phyloP scores from a whole-genome alignment of 2,113 vertebrate species.

The Vidua chalybeata region DNA sequence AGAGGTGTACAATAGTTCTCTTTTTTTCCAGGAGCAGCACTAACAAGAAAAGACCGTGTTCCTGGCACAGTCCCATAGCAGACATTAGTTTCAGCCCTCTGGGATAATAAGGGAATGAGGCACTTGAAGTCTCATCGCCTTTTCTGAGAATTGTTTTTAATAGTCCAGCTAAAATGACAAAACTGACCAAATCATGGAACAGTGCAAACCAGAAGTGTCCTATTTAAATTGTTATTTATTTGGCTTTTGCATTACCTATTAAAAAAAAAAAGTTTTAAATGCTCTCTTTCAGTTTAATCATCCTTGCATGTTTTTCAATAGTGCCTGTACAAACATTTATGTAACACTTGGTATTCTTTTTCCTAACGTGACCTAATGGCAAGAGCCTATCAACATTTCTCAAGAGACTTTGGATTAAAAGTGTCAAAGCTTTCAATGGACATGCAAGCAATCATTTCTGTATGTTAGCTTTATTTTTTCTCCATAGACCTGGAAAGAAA shows the following conservation, averaged over 20 bases:
- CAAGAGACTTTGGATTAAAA: background rate
- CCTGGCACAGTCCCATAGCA: conserved; percentile 50
- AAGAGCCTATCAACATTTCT: background rate
- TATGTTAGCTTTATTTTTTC: background rate
- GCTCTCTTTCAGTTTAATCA: background rate
- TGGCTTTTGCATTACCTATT: background rate
- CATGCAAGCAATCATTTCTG: background rate
- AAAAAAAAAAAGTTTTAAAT: background rate
- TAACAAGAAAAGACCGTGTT: conserved; percentile 55
- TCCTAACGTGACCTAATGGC: background rate
- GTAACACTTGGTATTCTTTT: background rate
- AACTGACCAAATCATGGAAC: background rate
- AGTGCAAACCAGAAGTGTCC: background rate
- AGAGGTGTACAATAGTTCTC: conserved; percentile 42
- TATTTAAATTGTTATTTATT: background rate
- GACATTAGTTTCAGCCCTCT: conserved; percentile 50
- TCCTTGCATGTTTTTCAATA: background rate
- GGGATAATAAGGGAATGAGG: conserved; percentile 27
- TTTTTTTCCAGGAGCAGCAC: background rate
- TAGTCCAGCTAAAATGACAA: background rate
- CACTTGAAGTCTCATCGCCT: conserved; percentile 13
- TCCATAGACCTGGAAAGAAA: background rate
- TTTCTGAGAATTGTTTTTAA: conserved; percentile 34
- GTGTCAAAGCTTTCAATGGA: background rate
- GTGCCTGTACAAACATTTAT: background rate